Evolutionary conservation across 2,113 vertebrate genomes (phyloP).

Genomic region (Ophiodon elongatus): DNA sequence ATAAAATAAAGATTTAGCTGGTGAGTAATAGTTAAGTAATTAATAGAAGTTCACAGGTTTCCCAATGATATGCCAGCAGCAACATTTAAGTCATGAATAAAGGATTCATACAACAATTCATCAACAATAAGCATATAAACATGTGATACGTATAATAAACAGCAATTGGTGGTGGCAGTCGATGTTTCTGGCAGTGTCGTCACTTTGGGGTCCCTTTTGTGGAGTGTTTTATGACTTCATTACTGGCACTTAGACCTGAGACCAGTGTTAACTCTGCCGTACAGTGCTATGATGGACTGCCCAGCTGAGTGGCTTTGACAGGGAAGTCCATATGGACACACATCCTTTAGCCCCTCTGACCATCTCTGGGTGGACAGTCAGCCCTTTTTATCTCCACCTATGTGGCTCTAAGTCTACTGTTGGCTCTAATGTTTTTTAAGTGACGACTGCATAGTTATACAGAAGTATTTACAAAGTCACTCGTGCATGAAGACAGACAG

Average conservation of each 20-base stretch:
- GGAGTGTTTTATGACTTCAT: conserved; percentile 68
- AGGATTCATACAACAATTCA: neutral
- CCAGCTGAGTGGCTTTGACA: conserved; percentile 68
- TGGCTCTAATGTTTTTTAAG: neutral
- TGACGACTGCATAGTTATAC: conserved; percentile 43
- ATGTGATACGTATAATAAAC: conserved; percentile 30
- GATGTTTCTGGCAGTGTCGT: conserved; percentile 36
- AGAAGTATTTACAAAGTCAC: conserved; percentile 32
- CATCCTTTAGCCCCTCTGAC: conserved; percentile 46
- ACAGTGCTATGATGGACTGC: conserved; percentile 69
- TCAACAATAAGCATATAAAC: no score
- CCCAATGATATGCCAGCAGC: neutral
- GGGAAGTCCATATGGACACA: conserved; percentile 64
- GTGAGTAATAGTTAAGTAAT: neutral
- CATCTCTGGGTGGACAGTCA: conserved; percentile 40
- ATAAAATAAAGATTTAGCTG: neutral
- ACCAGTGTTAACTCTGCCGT: conserved; percentile 62
- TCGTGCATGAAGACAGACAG: conserved; percentile 44
- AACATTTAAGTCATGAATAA: neutral
- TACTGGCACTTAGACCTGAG: conserved; percentile 70
- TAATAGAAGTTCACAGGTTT: neutral
- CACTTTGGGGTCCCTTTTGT: conserved; percentile 35
- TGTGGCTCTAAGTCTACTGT: conserved; percentile 17
- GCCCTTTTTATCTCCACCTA: conserved; percentile 42
- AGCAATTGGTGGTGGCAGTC: conserved; percentile 23